Base-by-base conservation (phyloP, 2,797 vertebrate genomes). In the Oreortyx pictus region DNA sequence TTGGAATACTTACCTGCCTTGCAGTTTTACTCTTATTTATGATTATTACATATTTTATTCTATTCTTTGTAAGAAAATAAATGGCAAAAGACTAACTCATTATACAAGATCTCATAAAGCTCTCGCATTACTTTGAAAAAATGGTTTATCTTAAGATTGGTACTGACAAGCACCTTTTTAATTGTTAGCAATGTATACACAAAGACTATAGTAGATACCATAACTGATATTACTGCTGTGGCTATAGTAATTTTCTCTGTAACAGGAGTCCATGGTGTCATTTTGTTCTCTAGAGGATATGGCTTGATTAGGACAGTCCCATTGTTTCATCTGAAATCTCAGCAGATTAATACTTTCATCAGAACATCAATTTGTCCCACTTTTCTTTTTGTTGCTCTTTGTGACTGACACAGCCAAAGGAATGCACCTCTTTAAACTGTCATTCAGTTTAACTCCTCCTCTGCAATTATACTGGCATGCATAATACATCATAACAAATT, bases 401-500 rank as follows among this genome's bases (percentile, higher is more conserved):
- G 66, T 90, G 92, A 97, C 81, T 95, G 93, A 94, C 94, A 96
- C 75, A 91, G 72, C 94, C 54, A 94, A 96, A 96, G 96, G 64
- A 93, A 89, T 49, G 89, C 81, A 67, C 59, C 64, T 95, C 95
- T 96, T 96, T 96, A 96, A 96, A 90, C 82, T 96, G 95, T 90
- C 94, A 95, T 49, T 96, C 91, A 89, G 79, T 62, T 92, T 96
- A 94, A 95, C 94, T 95, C 96, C 96, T 97, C 94, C 95, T 97
- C 78, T 96, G 89, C 94, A 96, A 96, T 97, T 97, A 95, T 72
- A 91, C 96, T 95, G 41, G 76, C 96, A 96, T 97, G 90, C 90
- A 96, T 97, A 97, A 96, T 96, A 96, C 85, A 97, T 96, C 95
- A 95, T 96, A 96, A 97, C 94, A 95, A 97, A 95, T 96, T 96